Conservation (phyloP, 2,797 vertebrate genomes). For the Pseudomugil gertrudae region DNA sequence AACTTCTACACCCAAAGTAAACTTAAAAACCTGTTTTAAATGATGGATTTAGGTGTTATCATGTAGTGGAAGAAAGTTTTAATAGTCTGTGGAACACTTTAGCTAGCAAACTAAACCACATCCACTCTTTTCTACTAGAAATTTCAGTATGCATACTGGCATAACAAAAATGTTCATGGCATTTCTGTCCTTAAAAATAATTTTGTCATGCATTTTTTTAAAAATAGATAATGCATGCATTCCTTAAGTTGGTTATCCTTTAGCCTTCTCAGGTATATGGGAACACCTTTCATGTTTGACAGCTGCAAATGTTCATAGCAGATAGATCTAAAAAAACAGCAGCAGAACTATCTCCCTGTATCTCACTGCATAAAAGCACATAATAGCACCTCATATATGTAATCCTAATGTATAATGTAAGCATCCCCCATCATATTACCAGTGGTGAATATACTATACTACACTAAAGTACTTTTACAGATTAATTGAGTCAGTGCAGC, state of each 20-base stretch:
- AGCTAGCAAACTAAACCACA: not conserved
- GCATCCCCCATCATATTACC: not conserved
- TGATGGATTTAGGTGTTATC: not conserved
- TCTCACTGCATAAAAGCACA: not conserved
- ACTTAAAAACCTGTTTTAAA: not conserved
- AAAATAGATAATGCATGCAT: not conserved
- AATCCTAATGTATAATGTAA: constrained; percentile 2
- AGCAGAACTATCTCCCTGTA: not conserved
- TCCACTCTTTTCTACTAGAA: not conserved
- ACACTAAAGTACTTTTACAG: constrained; percentile 3
- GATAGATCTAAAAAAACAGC: not conserved
- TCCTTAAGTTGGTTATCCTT: not conserved
- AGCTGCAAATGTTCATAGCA: not conserved
- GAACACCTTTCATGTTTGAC: not conserved
- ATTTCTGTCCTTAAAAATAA: not conserved
- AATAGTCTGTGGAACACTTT: not conserved
- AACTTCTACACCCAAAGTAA: constrained; percentile 1
- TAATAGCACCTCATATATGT: not conserved
- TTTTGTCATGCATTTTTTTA: not conserved
- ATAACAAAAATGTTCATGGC: not conserved
- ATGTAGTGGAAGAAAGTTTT: not conserved
- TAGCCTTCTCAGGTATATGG: not conserved
- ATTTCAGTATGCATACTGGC: not conserved
- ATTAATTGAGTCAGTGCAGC: constrained; percentile 3
- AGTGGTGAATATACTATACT: not conserved